These are phyloP conservation scores for Parthenolecanium corni DNA, from an alignment of 2,888 invertebrate species.

Conservation along the genomic window DNA sequence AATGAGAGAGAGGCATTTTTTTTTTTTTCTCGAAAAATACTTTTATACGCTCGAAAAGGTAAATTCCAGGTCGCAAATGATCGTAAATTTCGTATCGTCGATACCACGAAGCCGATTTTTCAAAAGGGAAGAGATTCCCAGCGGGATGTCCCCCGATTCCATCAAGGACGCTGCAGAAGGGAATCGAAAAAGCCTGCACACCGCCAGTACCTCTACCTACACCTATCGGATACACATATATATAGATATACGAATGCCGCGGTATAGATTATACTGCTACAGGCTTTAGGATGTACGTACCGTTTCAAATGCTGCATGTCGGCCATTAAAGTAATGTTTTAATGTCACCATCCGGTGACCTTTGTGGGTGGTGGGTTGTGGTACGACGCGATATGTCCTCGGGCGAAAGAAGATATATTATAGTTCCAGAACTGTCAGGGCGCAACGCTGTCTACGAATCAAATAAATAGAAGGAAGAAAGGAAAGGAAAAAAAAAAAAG, in stretches of 20 bases:
- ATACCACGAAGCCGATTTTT: no score
- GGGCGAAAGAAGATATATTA: slow-evolving; percentile 18
- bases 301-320: slow-evolving; percentile 7
- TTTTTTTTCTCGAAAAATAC: neutral
- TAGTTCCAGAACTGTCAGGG: slow-evolving; percentile 27
- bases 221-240: neutral
- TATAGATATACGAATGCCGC: no score
- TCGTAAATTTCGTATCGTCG: slow-evolving; percentile 12
- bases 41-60: neutral
- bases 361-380: slow-evolving; percentile 20
- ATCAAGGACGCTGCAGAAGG: slow-evolving; percentile 16
- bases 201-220: neutral
- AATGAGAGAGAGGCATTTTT: neutral
- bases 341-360: slow-evolving; percentile 29
- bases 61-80: slow-evolving; percentile 13
- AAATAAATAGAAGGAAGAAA: no score
- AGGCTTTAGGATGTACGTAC: neutral
- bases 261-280: no score
- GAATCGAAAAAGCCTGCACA: no score
- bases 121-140: no score
- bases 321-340: slow-evolving; percentile 27
- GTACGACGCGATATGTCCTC: no score
- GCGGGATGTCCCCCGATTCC: slow-evolving; percentile 18
- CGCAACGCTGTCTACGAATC: slow-evolving; percentile 25
- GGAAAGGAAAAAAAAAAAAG: no score